Evolutionary conservation across 2,113 vertebrate genomes (phyloP), one percentile per base, ranked within the genome.

Genomic region (Indicator indicator): DNA sequence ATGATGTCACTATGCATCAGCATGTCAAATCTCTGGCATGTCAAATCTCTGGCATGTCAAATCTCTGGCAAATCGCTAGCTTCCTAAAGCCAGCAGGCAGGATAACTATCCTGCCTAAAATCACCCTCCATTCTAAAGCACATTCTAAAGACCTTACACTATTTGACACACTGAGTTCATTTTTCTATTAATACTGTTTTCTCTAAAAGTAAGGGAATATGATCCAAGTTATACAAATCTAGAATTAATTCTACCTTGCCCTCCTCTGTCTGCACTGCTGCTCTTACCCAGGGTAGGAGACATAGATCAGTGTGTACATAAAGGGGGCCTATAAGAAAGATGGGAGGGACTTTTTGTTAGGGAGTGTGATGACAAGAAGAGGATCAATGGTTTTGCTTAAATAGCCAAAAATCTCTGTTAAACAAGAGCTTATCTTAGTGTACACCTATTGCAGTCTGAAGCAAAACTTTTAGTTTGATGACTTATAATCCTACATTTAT

Each of bases 21-120:
- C 11, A 23, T 0, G 0, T 44, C 59, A 75, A 10, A 16, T 44
- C 3, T 12, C 23, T 6, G 12, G 5, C 19, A 23, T 36, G 36
- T 36, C 28, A 38, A 36, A 44, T 44, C 3, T 12, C 23, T 6
- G 12, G 5, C 19, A 23, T 36, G 36, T 36, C 28, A 38, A 36
- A 44, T 44, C 3, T 12, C 23, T 6, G 12, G 5, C 19, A 23
- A 14, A 58, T 26, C 11, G 21, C 9, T 21, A 16, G 5, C 9
- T 86, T 76, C 44, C n/a, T 56, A 40, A 44, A 62, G 7, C 9
- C 30, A 28, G 3, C 27, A 30, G 27, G 6, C 9, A 63, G 36
- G 12, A 32, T 26, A 63, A 40, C 8, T 52, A 18, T 42, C 13
- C 10, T 52, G 15, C 11, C 36, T 55, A 36, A 75, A 9, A 75